These are phyloP conservation scores for Diacarnus erythraeanus DNA, from an alignment of 37 sponge, comb jelly and placozoan species.

Conservation along the genomic window DNA sequence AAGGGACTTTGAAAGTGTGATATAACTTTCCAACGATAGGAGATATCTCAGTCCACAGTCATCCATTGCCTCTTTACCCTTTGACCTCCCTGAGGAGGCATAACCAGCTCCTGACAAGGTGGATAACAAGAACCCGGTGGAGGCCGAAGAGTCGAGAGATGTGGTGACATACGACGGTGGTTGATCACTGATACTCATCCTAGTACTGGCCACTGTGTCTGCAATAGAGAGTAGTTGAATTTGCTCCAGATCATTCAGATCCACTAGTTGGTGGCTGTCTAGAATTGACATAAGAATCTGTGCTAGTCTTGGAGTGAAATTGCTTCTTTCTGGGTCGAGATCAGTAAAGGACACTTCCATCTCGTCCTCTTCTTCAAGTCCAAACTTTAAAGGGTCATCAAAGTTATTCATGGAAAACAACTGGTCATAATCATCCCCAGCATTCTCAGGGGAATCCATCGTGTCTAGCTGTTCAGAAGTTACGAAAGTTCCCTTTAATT, in stretches of 20 bases:
- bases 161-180: not conserved
- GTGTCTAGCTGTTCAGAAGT: not conserved
- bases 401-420: slow-evolving; percentile 33
- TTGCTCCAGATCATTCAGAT: slow-evolving; percentile 79
- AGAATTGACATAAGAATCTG: slow-evolving; percentile 42
- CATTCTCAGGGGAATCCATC: not conserved
- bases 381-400: slow-evolving; percentile 33
- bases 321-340: slow-evolving; percentile 20
- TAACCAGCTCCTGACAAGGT: slow-evolving; percentile 57
- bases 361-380: slow-evolving; percentile 19
- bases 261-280: slow-evolving; percentile 61
- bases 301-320: slow-evolving; percentile 56
- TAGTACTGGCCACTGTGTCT: slow-evolving; percentile 82
- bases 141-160: not conserved
- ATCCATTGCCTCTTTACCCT: slow-evolving; percentile 86
- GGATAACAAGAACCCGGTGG: slow-evolving; percentile 15
- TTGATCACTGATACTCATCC: slow-evolving; percentile 28
- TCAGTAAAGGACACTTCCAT: slow-evolving; percentile 23
- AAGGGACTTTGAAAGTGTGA: slow-evolving; percentile 47
- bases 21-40: slow-evolving; percentile 68
- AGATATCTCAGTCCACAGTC: slow-evolving; percentile 94
- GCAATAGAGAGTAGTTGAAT: slow-evolving; percentile 76
- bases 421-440: slow-evolving; percentile 52
- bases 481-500: not conserved
- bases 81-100: slow-evolving; percentile 35